Conservation (phyloP, 2,797 vertebrate genomes). For the Rhincodon typus region DNA sequence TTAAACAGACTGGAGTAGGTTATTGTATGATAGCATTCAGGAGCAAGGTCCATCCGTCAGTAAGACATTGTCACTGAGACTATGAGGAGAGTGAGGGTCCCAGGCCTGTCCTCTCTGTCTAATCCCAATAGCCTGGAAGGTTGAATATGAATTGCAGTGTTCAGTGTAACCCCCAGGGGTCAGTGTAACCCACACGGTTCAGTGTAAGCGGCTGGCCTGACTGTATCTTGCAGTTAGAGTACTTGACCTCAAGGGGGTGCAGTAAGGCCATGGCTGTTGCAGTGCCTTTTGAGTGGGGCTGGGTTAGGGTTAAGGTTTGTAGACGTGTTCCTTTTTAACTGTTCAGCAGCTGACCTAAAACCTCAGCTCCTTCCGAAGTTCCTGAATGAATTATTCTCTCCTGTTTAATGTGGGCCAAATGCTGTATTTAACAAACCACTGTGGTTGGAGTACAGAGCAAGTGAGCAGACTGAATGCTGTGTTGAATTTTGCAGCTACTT, state of each 20-base stretch:
- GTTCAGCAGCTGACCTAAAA: neutral
- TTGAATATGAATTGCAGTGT: neutral
- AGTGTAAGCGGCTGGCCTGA: neutral
- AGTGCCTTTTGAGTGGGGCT: neutral
- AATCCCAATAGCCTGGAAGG: neutral
- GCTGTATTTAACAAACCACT: neutral
- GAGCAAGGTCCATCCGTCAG: no score
- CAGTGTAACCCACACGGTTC: no score
- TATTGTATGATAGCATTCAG: no score
- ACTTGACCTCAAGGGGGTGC: neutral
- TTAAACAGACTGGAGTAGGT: no score
- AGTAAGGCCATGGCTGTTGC: neutral
- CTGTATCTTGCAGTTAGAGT: neutral
- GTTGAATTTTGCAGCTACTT: neutral
- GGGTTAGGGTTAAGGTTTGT: neutral
- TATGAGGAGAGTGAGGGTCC: no score
- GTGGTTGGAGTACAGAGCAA: neutral
- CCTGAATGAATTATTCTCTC: neutral
- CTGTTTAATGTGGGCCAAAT: neutral
- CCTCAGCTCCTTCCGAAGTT: neutral
- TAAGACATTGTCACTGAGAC: no score
- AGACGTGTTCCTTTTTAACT: neutral
- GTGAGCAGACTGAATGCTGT: neutral
- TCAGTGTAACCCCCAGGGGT: no score
- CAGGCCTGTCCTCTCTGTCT: no score